Conservation (phyloP, 2,797 vertebrate genomes). For the Danio choprae region DNA sequence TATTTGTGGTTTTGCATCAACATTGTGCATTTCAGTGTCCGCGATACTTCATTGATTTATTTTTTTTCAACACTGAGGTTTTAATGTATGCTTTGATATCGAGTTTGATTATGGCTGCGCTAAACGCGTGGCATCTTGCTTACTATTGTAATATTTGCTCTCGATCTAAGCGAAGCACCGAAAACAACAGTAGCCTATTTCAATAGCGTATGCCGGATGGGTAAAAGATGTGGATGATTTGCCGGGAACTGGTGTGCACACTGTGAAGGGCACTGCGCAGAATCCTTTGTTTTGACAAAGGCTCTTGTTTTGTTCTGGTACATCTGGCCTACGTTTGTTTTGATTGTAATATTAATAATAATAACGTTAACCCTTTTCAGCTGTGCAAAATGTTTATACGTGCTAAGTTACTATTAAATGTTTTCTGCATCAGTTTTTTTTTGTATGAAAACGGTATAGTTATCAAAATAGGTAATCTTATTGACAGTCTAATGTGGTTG, state of each 20-base stretch:
- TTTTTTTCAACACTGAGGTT: background rate
- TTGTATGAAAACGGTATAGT: background rate
- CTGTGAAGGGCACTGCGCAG: slow-evolving; percentile 20
- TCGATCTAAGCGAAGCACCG: background rate
- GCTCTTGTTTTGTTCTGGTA: slow-evolving; percentile 29
- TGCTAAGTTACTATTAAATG: background rate
- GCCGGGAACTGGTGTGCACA: background rate
- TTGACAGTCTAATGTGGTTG: background rate
- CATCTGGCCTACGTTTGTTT: slow-evolving; percentile 24
- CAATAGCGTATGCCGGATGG: background rate
- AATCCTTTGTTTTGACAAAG: slow-evolving; percentile 50
- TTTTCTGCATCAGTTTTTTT: background rate
- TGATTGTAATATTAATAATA: background rate
- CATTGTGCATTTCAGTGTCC: background rate
- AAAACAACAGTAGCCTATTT: background rate
- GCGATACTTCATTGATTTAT: background rate
- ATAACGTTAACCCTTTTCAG: background rate
- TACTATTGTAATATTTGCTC: background rate
- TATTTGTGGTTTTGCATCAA: background rate
- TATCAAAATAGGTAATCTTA: background rate
- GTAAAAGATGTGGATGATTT: slow-evolving; percentile 23
- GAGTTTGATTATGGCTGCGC: background rate
- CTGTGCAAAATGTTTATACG: background rate
- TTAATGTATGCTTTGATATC: background rate
- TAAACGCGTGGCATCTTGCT: slow-evolving; percentile 10